These are phyloP conservation scores for Saguinus imperator DNA, from an alignment of 2,113 vertebrate genomes.

Conservation along the genomic window DNA sequence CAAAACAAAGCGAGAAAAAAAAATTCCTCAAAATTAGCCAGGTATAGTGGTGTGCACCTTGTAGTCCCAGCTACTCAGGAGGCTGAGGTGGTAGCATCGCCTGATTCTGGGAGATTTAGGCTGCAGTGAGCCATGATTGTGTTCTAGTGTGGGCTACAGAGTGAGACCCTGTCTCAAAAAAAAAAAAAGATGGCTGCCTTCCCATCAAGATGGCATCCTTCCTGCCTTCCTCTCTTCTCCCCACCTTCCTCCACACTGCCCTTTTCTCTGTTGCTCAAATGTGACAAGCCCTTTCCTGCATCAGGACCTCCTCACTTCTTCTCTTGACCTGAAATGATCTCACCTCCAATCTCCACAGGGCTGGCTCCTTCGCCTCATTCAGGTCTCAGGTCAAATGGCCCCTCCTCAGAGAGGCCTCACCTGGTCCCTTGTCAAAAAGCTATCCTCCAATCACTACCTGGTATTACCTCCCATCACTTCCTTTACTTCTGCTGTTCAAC, in stretches of 20 bases:
- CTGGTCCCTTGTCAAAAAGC: background rate
- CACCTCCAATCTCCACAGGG: background rate
- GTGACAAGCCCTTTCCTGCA: background rate
- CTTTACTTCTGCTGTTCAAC: background rate
- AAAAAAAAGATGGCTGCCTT: background rate
- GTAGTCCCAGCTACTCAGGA: too few species aligned
- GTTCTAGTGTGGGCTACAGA: too few species aligned
- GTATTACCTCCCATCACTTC: fast-evolving
- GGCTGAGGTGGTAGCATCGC: too few species aligned
- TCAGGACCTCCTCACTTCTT: background rate
- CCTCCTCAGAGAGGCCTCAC: background rate
- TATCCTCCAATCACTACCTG: background rate
- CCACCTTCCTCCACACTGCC: background rate
- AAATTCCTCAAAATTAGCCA: too few species aligned
- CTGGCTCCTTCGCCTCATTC: background rate
- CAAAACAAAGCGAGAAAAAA: too few species aligned
- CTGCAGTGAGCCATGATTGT: too few species aligned
- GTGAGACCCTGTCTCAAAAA: too few species aligned
- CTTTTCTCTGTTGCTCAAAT: background rate
- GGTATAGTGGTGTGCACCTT: too few species aligned
- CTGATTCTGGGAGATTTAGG: too few species aligned
- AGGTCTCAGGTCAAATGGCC: background rate
- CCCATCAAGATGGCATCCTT: background rate
- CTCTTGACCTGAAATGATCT: background rate
- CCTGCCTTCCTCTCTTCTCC: slow-evolving; percentile 51